Evolutionary conservation across 2,888 invertebrate species (phyloP).

Genomic region (Lochmaea crataegi): DNA sequence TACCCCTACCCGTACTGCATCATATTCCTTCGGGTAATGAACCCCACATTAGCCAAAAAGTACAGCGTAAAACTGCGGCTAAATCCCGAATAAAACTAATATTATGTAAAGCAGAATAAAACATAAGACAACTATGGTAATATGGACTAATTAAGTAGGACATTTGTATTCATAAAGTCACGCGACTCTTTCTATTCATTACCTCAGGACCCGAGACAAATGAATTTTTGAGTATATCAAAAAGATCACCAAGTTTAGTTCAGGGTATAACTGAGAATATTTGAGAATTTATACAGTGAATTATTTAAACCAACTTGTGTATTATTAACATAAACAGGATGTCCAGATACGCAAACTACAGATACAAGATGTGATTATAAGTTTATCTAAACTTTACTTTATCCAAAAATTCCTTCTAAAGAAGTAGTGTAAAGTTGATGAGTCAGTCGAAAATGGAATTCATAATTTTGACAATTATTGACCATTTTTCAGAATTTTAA

Average conservation of each 20-base stretch:
- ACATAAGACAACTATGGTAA: constrained; percentile 41
- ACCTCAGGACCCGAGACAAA: constrained; percentile 27
- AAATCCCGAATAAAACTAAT: constrained; percentile 37
- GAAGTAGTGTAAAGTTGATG: too few relatives aligned
- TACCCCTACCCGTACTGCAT: constrained; percentile 16
- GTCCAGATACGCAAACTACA: too few relatives aligned
- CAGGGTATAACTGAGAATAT: not conserved
- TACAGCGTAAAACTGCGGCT: constrained; percentile 26
- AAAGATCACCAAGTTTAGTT: constrained; percentile 11
- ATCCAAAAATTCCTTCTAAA: too few relatives aligned
- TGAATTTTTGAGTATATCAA: constrained; percentile 32
- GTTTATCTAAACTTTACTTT: too few relatives aligned
- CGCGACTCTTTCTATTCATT: constrained; percentile 37
- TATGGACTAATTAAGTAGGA: constrained; percentile 37
- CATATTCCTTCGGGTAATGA: constrained; percentile 31
- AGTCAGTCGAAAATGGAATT: too few relatives aligned
- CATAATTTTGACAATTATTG: too few relatives aligned
- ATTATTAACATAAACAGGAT: too few relatives aligned
- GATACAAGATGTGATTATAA: too few relatives aligned
- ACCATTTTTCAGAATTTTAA: too few relatives aligned
- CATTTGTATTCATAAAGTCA: constrained; percentile 41
- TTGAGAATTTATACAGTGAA: not conserved
- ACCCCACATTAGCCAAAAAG: constrained; percentile 31
- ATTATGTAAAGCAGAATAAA: constrained; percentile 39
- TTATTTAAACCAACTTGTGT: too few relatives aligned